Evolutionary conservation across 2,113 vertebrate species (phyloP), one percentile per base, ranked within the genome.

Genomic region (Chascanopsetta lugubris): DNA sequence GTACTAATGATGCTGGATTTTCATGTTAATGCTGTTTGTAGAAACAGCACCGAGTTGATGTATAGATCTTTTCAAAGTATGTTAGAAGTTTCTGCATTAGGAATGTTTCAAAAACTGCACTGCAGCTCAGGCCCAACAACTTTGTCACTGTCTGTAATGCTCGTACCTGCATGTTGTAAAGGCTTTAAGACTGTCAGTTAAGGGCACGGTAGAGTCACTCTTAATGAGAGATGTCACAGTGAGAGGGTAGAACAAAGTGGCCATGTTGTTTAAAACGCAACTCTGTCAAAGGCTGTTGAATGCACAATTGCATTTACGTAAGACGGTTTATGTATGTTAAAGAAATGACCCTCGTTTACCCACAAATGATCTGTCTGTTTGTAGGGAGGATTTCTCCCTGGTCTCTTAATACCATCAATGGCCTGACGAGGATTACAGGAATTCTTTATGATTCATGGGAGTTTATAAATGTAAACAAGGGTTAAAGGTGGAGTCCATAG

Each of bases 1-100:
- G 89, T 91, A 91, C 88, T 81, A 53, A 80, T 25, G 26, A 88
- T 85, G 89, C 87, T 88, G 77, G 83, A 87, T 85, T 83, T 80
- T 61, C 57, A 63, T 69, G 29, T 50, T 46, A n/a, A n/a, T 85
- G 81, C 74, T 75, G 69, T 87, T 84, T 57, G 36, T 79, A 58
- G 24, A 61, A 85, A 84, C 60, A 8, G 70, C 76, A 72, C 48
- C 48, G 50, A 66, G 46, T 73, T 58, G 58, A 75, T 84, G 69
- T 89, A 66, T 77, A 73, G 56, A 72, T 27, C 48, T 82, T 72
- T 67, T 74, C 45, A 21, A 80, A 65, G 18, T 72, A 69, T 74
- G 54, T 36, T 75, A 58, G 46, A 66, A 65, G 43, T 67, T 68
- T 75, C 58, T 83, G 62, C 75, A 75, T 80, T 84, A 79, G 84